Evolutionary conservation across 1,140 invertebrate species (phyloP).

Genomic region (Formica selysi): DNA sequence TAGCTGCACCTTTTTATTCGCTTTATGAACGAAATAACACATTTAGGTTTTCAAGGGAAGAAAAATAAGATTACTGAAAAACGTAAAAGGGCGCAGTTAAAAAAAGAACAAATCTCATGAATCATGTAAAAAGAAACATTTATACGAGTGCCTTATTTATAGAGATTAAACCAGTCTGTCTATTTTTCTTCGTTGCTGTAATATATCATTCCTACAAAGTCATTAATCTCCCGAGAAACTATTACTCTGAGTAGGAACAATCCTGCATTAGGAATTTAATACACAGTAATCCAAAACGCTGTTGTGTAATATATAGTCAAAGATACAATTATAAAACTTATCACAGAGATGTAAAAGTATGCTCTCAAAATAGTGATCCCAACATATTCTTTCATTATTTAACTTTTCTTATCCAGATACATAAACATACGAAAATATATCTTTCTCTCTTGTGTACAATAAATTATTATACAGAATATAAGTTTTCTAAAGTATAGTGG

Average conservation of each 20-base stretch:
- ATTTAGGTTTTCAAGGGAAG: not conserved
- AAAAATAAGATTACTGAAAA: slow-evolving; percentile 20
- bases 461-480: slow-evolving; percentile 18
- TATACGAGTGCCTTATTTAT: slow-evolving; percentile 37
- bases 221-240: not conserved
- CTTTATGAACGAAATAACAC: not conserved
- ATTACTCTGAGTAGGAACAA: not conserved
- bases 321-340: slow-evolving; percentile 19
- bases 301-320: not conserved
- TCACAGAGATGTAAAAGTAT: not conserved
- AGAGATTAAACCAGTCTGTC: slow-evolving; percentile 18
- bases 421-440: slow-evolving; percentile 46
- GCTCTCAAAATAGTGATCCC: slow-evolving; percentile 11
- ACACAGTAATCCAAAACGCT: not conserved
- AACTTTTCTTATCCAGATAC: slow-evolving; percentile 14
- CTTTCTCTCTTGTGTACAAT: slow-evolving; percentile 1
- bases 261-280: not conserved
- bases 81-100: not conserved
- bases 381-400: slow-evolving; percentile 17
- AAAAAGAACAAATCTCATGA: not conserved
- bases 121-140: slow-evolving; percentile 1
- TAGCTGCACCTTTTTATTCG: not conserved
- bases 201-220: slow-evolving; percentile 36
- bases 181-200: slow-evolving; percentile 17
- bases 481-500: not conserved